phyloP scores from a whole-genome alignment of 2,113 vertebrate genomes.

The Pedionomus torquatus region DNA sequence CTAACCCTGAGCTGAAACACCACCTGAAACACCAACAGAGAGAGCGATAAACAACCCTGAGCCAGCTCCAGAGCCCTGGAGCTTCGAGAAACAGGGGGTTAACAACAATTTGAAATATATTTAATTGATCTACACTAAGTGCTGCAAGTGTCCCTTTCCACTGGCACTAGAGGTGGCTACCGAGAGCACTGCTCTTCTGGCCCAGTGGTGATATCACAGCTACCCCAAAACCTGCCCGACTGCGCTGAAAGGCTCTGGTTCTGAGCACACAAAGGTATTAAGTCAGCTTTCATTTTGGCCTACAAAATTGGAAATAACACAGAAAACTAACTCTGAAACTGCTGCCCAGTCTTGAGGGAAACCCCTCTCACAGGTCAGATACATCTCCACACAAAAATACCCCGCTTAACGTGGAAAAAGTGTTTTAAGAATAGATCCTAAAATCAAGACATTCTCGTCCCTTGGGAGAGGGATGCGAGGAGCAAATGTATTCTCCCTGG shows the following conservation, averaged over 20 bases:
- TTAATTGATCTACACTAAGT: no score
- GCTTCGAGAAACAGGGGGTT: background rate
- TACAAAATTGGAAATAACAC: background rate
- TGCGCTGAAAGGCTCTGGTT: background rate
- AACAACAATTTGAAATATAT: background rate
- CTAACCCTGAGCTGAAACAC: background rate
- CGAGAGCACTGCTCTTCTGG: background rate
- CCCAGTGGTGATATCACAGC: background rate
- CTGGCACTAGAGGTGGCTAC: background rate
- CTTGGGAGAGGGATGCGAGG: background rate
- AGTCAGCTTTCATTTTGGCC: background rate
- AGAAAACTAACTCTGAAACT: background rate
- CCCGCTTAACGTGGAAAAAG: background rate
- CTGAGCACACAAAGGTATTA: background rate
- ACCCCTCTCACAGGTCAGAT: background rate
- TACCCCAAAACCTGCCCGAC: background rate
- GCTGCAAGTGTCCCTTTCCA: background rate
- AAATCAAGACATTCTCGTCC: background rate
- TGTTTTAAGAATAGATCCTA: background rate
- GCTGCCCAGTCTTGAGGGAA: background rate
- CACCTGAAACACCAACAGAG: background rate
- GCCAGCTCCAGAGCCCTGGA: background rate
- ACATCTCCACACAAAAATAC: background rate
- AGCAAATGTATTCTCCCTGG: background rate
- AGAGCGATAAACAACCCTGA: fast-evolving